Evolutionary conservation across 2,113 vertebrate genomes (phyloP).

Genomic region (Bambusicola thoracicus): DNA sequence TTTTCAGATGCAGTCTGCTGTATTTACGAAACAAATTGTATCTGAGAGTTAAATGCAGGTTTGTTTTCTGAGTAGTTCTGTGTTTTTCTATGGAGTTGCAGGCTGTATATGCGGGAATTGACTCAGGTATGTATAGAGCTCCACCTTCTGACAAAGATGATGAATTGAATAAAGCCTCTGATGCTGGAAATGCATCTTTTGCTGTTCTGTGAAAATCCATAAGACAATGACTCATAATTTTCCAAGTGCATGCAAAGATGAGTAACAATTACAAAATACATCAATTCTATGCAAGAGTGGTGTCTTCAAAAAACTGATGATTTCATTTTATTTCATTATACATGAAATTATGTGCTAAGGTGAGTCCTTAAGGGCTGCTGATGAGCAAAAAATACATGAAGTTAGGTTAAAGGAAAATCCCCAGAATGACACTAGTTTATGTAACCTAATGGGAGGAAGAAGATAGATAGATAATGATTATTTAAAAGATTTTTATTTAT

Average conservation of each 20-base stretch:
- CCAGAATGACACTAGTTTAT: background rate
- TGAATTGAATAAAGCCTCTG: constrained; percentile 44
- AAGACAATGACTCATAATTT: background rate
- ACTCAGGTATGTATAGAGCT: constrained; percentile 78
- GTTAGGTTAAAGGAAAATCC: background rate
- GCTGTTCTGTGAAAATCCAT: constrained; percentile 18
- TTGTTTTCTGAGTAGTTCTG: constrained; percentile 63
- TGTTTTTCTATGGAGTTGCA: constrained; percentile 21
- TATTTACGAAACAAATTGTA: constrained; percentile 61
- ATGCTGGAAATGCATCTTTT: constrained; percentile 13
- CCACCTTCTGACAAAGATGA: constrained; percentile 78
- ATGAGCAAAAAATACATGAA: background rate
- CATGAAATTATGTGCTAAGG: background rate
- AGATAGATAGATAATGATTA: background rate
- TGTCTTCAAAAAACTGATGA: background rate
- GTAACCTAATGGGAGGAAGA: background rate
- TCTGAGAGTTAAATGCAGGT: constrained; percentile 61
- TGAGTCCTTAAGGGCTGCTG: background rate
- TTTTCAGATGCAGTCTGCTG: constrained; percentile 23
- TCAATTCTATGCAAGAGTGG: background rate
- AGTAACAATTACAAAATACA: background rate
- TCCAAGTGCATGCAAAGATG: background rate
- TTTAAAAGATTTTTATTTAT: background rate
- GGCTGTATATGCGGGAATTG: background rate
- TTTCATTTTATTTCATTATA: background rate